These are phyloP conservation scores for Zeus faber DNA, from an alignment of 2,113 vertebrate species.

Conservation along the genomic window DNA sequence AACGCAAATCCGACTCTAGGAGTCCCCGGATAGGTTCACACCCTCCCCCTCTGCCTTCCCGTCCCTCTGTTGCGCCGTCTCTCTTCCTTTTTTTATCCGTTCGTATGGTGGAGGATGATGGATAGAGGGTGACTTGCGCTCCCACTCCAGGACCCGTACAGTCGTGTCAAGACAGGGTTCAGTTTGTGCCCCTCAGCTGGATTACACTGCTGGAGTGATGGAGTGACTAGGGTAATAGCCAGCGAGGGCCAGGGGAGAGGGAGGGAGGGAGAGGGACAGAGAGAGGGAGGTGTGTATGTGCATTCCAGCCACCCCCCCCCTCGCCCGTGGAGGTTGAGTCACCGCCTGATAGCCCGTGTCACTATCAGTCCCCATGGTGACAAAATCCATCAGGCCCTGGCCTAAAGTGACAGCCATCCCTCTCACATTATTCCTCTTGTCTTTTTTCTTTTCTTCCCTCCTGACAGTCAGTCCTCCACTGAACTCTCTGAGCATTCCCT, in stretches of 20 bases:
- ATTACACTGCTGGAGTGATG: slow-evolving; percentile 59
- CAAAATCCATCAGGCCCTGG: slow-evolving; percentile 54
- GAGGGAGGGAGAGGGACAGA: too few relatives aligned
- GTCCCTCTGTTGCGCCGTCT: too few relatives aligned
- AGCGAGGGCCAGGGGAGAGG: too few relatives aligned
- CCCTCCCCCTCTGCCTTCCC: too few relatives aligned
- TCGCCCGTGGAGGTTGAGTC: slow-evolving; percentile 42
- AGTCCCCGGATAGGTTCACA: slow-evolving; percentile 27
- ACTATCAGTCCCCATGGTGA: slow-evolving; percentile 45
- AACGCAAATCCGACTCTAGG: not conserved
- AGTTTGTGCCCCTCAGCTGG: slow-evolving; percentile 58
- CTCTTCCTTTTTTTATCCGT: not conserved
- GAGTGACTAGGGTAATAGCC: too few relatives aligned
- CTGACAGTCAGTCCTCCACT: too few relatives aligned
- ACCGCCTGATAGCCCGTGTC: slow-evolving; percentile 35
- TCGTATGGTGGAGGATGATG: slow-evolving; percentile 35
- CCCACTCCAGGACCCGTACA: slow-evolving; percentile 35
- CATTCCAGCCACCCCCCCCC: too few relatives aligned
- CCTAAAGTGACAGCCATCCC: slow-evolving; percentile 44
- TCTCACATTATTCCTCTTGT: not conserved
- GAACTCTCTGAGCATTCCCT: not conserved
- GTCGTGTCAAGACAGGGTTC: slow-evolving; percentile 54
- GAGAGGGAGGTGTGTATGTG: slow-evolving; percentile 32
- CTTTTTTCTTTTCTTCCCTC: not conserved
- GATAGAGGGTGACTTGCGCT: slow-evolving; percentile 46